phyloP scores from a whole-genome alignment of 2,113 vertebrate species.

The Semnopithecus entellus region DNA sequence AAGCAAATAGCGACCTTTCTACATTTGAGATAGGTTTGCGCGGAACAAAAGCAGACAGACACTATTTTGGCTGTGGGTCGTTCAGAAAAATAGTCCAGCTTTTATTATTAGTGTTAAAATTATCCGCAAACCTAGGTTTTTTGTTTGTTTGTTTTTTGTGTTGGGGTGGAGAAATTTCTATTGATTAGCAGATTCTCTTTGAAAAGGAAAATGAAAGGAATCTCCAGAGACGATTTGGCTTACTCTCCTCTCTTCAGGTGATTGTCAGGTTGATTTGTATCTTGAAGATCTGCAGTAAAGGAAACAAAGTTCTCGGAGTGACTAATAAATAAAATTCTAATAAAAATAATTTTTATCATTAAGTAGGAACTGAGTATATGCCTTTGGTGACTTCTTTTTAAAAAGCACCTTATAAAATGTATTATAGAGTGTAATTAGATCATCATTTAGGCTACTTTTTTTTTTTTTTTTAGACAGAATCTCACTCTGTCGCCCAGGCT shows the following conservation, averaged over 20 bases:
- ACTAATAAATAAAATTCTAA: background rate
- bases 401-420: background rate
- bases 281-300: background rate
- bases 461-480: too few relatives aligned
- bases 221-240: background rate
- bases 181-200: background rate
- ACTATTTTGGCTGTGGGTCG: background rate
- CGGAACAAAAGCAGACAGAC: background rate
- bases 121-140: too few relatives aligned
- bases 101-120: background rate
- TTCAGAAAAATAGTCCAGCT: background rate
- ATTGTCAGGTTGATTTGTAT: background rate
- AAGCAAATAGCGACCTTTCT: background rate
- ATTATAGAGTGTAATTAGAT: background rate
- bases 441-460: background rate
- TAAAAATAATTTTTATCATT: background rate
- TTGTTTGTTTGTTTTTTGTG: too few relatives aligned
- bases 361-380: background rate
- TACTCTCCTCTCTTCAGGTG: background rate
- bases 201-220: background rate
- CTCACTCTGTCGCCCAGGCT: too few relatives aligned
- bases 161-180: background rate
- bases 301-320: background rate
- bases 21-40: background rate
- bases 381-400: background rate